Evolutionary conservation across 2,797 vertebrate genomes (phyloP).

Genomic region (Myoxocephalus aenaeus): DNA sequence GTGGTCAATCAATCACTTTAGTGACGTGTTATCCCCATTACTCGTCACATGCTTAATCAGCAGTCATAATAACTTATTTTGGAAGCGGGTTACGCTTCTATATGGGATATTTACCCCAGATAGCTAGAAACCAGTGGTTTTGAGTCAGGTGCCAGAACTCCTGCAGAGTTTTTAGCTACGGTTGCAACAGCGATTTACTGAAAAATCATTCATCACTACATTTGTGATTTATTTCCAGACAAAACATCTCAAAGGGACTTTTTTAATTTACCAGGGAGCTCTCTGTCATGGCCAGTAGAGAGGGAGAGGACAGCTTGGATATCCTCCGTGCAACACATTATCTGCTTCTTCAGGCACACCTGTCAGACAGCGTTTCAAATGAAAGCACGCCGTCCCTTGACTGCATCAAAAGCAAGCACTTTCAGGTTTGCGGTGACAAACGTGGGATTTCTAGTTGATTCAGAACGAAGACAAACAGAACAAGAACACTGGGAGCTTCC

Average conservation of each 20-base stretch:
- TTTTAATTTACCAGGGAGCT: conserved; percentile 67
- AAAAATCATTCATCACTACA: conserved; percentile 41
- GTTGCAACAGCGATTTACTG: conserved; percentile 29
- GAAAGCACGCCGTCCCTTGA: conserved; percentile 58
- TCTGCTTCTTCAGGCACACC: conserved; percentile 72
- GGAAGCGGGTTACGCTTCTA: not conserved
- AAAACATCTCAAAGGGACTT: conserved; percentile 46
- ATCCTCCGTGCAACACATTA: conserved; percentile 63
- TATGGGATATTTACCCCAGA: conserved; percentile 1
- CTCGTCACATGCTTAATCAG: conserved; percentile 26
- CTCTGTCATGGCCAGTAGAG: conserved; percentile 59
- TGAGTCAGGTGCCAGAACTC: not conserved
- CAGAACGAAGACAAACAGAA: conserved; percentile 64
- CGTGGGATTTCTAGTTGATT: conserved; percentile 60
- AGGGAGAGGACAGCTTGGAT: conserved; percentile 70
- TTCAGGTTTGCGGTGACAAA: conserved; percentile 63
- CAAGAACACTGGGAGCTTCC: conserved; percentile 39
- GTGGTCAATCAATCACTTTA: conserved; percentile 54
- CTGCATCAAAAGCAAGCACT: conserved; percentile 65
- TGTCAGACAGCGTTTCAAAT: conserved; percentile 74
- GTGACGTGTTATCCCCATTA: conserved; percentile 39
- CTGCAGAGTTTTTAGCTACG: conserved; percentile 22
- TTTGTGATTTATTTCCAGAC: conserved; percentile 44
- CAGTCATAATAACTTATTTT: conserved; percentile 37
- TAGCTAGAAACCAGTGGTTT: conserved; percentile 1